phyloP scores from a whole-genome alignment of 2,113 vertebrate genomes.

The Python bivittatus region DNA sequence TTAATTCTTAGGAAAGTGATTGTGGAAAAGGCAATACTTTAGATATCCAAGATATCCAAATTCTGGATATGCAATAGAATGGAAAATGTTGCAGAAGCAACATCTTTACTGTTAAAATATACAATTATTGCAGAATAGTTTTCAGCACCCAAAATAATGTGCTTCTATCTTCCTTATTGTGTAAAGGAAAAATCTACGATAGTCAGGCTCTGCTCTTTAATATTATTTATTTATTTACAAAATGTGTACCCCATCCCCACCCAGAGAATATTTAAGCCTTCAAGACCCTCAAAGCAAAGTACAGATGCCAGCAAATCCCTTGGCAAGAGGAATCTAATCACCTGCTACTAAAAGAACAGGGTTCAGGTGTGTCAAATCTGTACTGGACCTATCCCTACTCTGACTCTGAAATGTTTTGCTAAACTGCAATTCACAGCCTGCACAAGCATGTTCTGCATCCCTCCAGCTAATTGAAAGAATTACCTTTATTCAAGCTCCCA shows the following conservation, averaged over 20 bases:
- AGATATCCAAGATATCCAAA: neutral
- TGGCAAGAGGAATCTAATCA: neutral
- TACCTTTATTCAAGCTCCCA: constrained; percentile 89
- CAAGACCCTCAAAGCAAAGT: neutral
- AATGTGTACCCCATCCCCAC: neutral
- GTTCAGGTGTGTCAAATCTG: neutral
- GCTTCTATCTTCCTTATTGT: neutral
- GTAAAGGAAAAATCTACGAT: neutral
- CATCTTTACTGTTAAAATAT: neutral
- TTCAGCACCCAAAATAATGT: neutral
- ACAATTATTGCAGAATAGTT: neutral
- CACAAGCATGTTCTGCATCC: neutral
- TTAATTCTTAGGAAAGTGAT: neutral
- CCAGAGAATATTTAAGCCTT: neutral
- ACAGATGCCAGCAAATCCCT: neutral
- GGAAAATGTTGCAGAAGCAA: neutral
- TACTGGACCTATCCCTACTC: neutral
- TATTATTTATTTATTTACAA: no score
- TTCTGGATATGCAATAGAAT: neutral
- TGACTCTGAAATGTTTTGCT: neutral
- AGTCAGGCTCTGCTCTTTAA: neutral
- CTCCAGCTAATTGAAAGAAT: constrained; percentile 31
- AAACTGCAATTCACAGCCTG: neutral
- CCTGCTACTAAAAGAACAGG: neutral
- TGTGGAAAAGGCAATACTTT: neutral